Evolutionary conservation across 2,888 invertebrate genomes (phyloP).

Genomic region (Lordiphosa fenestrarum): DNA sequence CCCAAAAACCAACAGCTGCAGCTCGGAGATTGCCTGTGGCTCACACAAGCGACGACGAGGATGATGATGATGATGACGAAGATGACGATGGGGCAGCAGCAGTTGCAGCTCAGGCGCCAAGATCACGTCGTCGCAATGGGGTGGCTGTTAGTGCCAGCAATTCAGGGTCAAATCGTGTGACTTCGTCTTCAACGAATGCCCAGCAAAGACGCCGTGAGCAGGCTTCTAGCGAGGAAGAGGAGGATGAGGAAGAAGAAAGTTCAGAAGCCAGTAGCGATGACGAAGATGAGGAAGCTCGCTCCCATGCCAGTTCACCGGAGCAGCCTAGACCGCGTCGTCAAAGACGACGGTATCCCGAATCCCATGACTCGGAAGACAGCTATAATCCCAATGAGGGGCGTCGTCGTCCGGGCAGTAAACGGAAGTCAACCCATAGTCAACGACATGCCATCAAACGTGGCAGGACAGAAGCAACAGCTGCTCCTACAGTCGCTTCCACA

Average conservation of each 20-base stretch:
- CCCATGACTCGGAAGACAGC: conserved; percentile 83
- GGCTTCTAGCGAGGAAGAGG: conserved; percentile 61
- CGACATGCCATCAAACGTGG: conserved; percentile 41
- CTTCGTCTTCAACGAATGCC: conserved; percentile 67
- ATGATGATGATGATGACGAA: conserved; percentile 72
- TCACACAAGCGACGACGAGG: conserved; percentile 76
- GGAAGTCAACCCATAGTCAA: conserved; percentile 32
- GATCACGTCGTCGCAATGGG: conserved; percentile 57
- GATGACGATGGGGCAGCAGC: conserved; percentile 50
- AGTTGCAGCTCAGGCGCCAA: conserved; percentile 38
- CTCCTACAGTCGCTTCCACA: conserved; percentile 11
- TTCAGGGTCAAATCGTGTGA: conserved; percentile 78
- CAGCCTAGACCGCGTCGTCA: conserved; percentile 47
- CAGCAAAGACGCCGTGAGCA: conserved; percentile 59
- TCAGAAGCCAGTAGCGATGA: conserved; percentile 61
- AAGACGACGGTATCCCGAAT: conserved; percentile 68
- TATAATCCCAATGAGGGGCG: conserved; percentile 81
- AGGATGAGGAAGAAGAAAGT: conserved; percentile 61
- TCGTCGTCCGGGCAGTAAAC: conserved; percentile 45
- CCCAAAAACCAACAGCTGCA: conserved; percentile 51
- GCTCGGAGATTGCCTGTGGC: conserved; percentile 48
- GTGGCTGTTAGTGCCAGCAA: conserved; percentile 44
- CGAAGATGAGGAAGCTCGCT: conserved; percentile 60
- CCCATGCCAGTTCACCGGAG: conserved; percentile 49
- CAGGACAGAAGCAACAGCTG: conserved; percentile 22